Base-by-base conservation (phyloP, 2,888 invertebrate genomes). In the Netelia melanura region DNA sequence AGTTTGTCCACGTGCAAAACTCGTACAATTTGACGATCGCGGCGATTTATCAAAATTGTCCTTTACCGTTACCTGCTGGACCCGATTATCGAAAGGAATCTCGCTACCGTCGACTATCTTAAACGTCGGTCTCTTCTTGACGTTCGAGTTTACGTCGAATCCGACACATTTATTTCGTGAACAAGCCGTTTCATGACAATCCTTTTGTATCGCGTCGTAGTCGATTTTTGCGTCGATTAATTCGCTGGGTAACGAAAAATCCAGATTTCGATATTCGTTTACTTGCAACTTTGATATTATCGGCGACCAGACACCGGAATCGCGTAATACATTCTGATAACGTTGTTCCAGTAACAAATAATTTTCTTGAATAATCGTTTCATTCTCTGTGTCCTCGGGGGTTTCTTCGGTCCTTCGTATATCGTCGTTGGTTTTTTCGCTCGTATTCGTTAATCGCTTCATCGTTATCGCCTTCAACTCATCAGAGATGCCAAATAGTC, bases 121-220 rank as follows among this genome's bases (percentile, higher is more conserved):
- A 75, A 92, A 93, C 6, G 92, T 93, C 62, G 91, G 90, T 76
- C 91, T 93, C 72, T 92, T 93, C 88, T 92, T 93, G 30, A 93
- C 92, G 58, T 90, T 92, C 9, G 92, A 91, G 14, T 90, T 88
- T 0, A 84, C 82, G 25, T 82, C 89, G 21, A 89, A 81, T 8
- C 87, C 88, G 62, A 79, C 72, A 81, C 67, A 62, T 67, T 58
- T 62, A 30, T 21, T 21, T 56, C 30, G 52, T 58, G 9, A 21
- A 21, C 48, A 52, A 21, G 10, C 3, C 9, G 52, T 23, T 10
- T 38, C 54, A 5, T 61, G 44, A 1, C 78, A 64, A 23, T 78
- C 85, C 56, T 90, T 92, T 3, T 89, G 88, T 25, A 92, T 92
- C 21, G 91, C 90, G 25, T 91, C 90, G 81, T 92, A 91, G 11